A percentile compares a stretch with the other conserved stretches of the same genome.
These are phyloP conservation scores for Drosophila histrio DNA, from an alignment of 2,888 invertebrate genomes.

Conservation along the genomic window DNA sequence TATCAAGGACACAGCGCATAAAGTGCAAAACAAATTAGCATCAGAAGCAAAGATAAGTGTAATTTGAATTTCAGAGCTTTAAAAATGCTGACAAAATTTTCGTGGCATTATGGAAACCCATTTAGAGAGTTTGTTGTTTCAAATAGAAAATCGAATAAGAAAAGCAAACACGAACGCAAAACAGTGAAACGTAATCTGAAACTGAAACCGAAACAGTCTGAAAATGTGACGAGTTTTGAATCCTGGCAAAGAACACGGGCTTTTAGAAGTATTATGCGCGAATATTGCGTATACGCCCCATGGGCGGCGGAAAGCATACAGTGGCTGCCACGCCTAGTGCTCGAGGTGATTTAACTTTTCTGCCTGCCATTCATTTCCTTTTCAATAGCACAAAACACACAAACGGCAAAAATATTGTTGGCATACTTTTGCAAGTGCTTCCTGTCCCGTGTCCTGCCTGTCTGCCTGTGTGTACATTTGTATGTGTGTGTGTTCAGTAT, in stretches of 20 bases:
- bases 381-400: slow-evolving; percentile 71
- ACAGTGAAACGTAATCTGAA: not conserved
- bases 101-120: slow-evolving; percentile 8
- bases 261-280: slow-evolving; percentile 46
- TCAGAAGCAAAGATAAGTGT: slow-evolving; percentile 19
- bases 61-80: slow-evolving; percentile 22
- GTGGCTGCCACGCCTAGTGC: slow-evolving; percentile 34
- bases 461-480: slow-evolving; percentile 25
- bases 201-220: slow-evolving; percentile 25
- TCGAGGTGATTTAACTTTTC: slow-evolving; percentile 77
- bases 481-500: slow-evolving; percentile 6
- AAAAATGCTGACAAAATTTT: slow-evolving; percentile 16
- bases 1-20: slow-evolving; percentile 14
- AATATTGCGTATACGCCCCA: slow-evolving; percentile 62
- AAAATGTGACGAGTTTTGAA: slow-evolving; percentile 62
- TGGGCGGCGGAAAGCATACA: slow-evolving; percentile 13
- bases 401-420: slow-evolving; percentile 71
- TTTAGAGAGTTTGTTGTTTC: slow-evolving; percentile 8
- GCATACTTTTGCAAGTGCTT: slow-evolving; percentile 77
- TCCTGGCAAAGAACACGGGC: slow-evolving; percentile 33
- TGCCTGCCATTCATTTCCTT: slow-evolving; percentile 74
- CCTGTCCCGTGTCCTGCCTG: slow-evolving; percentile 48
- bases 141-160: slow-evolving; percentile 49
- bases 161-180: slow-evolving; percentile 30
- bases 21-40: slow-evolving; percentile 27